These are phyloP conservation scores for Bolborhynchus lineola DNA, from an alignment of 2,113 vertebrate genomes.

Conservation along the genomic window DNA sequence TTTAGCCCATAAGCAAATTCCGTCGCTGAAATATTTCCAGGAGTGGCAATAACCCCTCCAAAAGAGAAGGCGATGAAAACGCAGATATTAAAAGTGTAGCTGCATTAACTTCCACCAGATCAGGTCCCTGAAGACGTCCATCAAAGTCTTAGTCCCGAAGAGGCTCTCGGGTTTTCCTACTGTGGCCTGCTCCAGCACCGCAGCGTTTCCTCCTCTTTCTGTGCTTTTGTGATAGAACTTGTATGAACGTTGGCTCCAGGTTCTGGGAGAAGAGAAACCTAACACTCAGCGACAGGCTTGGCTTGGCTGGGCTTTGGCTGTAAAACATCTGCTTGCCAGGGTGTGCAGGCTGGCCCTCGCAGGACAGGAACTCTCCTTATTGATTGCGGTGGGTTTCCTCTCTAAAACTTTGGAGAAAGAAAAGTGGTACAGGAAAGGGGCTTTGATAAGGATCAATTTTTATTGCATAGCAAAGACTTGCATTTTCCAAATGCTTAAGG, in stretches of 20 bases:
- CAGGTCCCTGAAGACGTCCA: conserved; percentile 44
- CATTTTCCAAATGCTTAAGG: conserved; percentile 57
- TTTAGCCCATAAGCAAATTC: conserved; percentile 77
- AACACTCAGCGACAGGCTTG: not conserved
- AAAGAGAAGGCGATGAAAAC: conserved; percentile 72
- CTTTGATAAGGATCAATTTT: conserved; percentile 33
- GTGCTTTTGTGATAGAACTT: conserved; percentile 12
- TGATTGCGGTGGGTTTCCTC: not conserved
- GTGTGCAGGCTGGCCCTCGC: not conserved
- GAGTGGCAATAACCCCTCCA: conserved; percentile 69
- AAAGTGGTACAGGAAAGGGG: not conserved
- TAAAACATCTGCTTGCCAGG: not conserved
- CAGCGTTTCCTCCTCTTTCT: not conserved
- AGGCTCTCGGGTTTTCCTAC: conserved; percentile 45
- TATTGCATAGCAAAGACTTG: conserved; percentile 20
- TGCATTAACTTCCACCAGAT: conserved; percentile 20
- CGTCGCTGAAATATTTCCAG: conserved; percentile 79
- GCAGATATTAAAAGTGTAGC: not conserved
- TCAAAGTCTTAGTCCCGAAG: conserved; percentile 35
- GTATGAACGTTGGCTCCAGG: not conserved
- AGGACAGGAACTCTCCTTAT: not conserved
- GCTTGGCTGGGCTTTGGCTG: not conserved
- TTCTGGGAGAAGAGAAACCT: not conserved
- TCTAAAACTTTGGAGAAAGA: conserved; percentile 21
- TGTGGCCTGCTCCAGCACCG: conserved; percentile 44